Evolutionary conservation across 30 jellyfish, hydroid and myxozoan species (phyloP), one percentile per base, ranked within the genome.

Genomic region (Turritopsis dohrnii): DNA sequence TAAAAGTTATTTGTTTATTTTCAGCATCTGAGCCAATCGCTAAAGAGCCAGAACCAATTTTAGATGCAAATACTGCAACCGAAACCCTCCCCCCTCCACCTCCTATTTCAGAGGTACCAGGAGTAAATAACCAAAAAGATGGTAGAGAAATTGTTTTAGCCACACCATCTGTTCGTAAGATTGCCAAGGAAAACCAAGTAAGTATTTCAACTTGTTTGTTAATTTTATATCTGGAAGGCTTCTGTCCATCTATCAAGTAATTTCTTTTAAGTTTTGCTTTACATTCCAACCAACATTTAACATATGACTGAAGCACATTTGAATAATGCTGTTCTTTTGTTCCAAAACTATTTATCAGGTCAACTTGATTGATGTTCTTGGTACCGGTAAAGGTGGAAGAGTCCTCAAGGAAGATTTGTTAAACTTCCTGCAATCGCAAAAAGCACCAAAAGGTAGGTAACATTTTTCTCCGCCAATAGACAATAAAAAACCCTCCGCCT

Each of bases 81-180:
- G 94, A 76, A 24, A 91, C 89, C 9, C 86, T 87, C 7, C 90
- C 95, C 1, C 91, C 87, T 25, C 80, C 74, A 18, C 76, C 81
- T 54, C 84, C 54, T 54, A 66, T 60, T 13, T 79, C 85, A 20
- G 29, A 81, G 8, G 21, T 54, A 18, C 74, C 23, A 31, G 84
- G 41, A 24, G 80, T 20, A 27, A 28, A 75, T 21, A 27, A 75
- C 20, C 69, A 18, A 28, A 71, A 21, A 0, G 31, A 21, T 41
- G 77, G 54, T 18, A 71, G 83, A 71, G 52, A 83, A 52, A 77
- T 65, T 60, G 88, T 28, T 0, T 81, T 84, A 17, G 96, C 99
- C 7, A 84, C 99, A 25, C 99, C 99, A 9, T 94, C 99, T 72
- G 99, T 94, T 23, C 79, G 99, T 80, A 79, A 94, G 74, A 82